A percentile compares a stretch with the other conserved stretches of the same genome.
phyloP scores from a whole-genome alignment of 2,113 vertebrate species.

The Melanotaenia duboulayi region DNA sequence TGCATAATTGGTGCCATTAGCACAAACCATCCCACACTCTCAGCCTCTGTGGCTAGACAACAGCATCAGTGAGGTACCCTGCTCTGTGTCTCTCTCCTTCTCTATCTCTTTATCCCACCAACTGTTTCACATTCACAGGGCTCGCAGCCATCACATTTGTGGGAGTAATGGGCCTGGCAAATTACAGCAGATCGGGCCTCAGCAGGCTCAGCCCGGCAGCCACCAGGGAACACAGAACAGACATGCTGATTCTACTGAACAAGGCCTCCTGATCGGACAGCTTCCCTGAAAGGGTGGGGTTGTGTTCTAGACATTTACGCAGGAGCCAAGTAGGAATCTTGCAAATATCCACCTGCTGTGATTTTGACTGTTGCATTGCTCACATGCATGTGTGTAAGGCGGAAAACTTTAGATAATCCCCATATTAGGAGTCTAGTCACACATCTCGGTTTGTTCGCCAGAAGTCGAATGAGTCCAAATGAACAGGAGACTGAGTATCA shows the following conservation, averaged over 20 bases:
- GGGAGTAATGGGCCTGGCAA: conserved; percentile 74
- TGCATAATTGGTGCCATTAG: conserved; percentile 77
- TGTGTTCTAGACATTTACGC: neutral
- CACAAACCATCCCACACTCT: conserved; percentile 46
- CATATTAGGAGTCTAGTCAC: conserved; percentile 52
- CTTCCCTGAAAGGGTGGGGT: neutral
- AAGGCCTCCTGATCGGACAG: conserved; percentile 44
- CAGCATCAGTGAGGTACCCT: conserved; percentile 20
- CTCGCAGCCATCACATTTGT: conserved; percentile 68
- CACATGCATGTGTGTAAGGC: neutral
- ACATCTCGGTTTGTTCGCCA: conserved; percentile 14
- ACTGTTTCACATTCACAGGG: conserved; percentile 66
- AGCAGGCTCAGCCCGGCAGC: conserved; percentile 44
- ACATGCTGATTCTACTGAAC: conserved; percentile 55
- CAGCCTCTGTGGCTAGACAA: conserved; percentile 40
- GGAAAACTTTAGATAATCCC: conserved; percentile 47
- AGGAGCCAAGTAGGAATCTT: conserved; percentile 4
- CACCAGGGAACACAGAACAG: conserved; percentile 50
- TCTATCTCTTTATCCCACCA: conserved; percentile 52
- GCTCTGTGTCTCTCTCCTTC: conserved; percentile 13
- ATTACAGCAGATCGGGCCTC: conserved; percentile 65
- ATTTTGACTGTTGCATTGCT: conserved; percentile 30
- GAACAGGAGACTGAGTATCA: conserved; percentile 25
- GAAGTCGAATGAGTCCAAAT: conserved; percentile 27
- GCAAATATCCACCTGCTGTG: conserved; percentile 27